Evolutionary conservation across 2,888 invertebrate genomes (phyloP).

Genomic region (Balanococcus diminutus): DNA sequence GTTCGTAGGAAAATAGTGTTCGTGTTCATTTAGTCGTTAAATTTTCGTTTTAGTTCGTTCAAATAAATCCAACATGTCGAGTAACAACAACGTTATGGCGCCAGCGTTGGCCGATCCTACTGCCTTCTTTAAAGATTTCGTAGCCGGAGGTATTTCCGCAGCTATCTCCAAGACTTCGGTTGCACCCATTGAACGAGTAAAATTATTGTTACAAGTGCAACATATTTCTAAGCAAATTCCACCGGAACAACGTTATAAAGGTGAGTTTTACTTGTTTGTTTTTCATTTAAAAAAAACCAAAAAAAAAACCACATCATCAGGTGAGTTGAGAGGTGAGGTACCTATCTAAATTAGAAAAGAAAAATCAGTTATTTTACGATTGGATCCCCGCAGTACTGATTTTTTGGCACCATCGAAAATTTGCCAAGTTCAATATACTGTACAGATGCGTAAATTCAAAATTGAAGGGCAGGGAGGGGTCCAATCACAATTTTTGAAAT

Average conservation of each 20-base stretch:
- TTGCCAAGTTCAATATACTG: too few species aligned
- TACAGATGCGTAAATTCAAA: too few species aligned
- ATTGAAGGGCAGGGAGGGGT: too few species aligned
- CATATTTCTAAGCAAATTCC: constrained; percentile 89
- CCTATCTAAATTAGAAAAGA: too few species aligned
- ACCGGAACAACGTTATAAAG: constrained; percentile 87
- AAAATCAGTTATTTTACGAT: too few species aligned
- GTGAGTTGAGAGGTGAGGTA: too few species aligned
- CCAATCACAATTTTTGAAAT: too few species aligned
- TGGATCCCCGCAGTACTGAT: too few species aligned
- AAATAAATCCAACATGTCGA: constrained; percentile 46
- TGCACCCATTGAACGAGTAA: constrained; percentile 94
- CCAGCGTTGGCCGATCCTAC: constrained; percentile 73
- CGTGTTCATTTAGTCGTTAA: not conserved
- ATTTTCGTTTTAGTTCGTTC: not conserved
- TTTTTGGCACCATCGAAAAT: too few species aligned
- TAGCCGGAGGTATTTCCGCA: constrained; percentile 90
- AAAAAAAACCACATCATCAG: too few species aligned
- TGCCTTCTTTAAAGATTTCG: constrained; percentile 86
- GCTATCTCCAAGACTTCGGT: constrained; percentile 93
- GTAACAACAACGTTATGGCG: constrained; percentile 60
- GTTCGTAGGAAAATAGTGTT: not conserved
- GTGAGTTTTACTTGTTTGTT: too few species aligned
- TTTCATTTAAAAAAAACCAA: too few species aligned
- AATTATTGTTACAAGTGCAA: constrained; percentile 91